Conservation (phyloP, 1,140 invertebrate species). For the Bombus consobrinus region DNA sequence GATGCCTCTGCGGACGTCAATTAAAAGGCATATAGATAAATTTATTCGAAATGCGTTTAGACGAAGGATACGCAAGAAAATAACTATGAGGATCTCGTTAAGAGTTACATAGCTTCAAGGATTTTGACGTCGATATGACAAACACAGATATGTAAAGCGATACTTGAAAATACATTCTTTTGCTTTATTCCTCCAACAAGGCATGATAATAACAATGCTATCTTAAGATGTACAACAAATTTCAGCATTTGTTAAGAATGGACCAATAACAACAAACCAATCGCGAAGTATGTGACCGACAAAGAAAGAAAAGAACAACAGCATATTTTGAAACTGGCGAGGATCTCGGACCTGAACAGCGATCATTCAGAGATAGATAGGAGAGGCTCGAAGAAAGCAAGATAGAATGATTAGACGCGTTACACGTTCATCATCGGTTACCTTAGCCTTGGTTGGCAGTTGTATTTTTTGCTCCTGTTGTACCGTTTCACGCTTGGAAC, state of each 20-base stretch:
- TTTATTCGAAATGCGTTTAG: not conserved
- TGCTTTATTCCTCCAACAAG: not conserved
- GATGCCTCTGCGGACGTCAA: not conserved
- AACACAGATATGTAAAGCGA: not conserved
- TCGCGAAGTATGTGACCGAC: not conserved
- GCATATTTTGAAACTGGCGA: no score
- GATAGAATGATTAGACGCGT: conserved; percentile 6
- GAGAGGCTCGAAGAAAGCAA: not conserved
- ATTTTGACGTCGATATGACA: not conserved
- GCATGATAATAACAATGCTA: no score
- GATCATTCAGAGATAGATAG: not conserved
- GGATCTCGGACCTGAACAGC: not conserved
- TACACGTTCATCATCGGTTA: conserved; percentile 14
- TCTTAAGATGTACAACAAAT: not conserved
- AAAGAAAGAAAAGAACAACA: not conserved
- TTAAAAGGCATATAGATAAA: not conserved
- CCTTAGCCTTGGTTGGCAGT: conserved; percentile 26
- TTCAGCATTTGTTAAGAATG: not conserved
- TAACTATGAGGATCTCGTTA: no score
- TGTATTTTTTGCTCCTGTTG: conserved; percentile 52
- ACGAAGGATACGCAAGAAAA: not conserved
- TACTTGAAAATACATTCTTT: not conserved
- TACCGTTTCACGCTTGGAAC: conserved; percentile 23
- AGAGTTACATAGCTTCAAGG: conserved; percentile 1
- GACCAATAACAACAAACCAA: not conserved